Evolutionary conservation across 2,797 vertebrate genomes (phyloP).

Genomic region (Trematomus bernacchii): DNA sequence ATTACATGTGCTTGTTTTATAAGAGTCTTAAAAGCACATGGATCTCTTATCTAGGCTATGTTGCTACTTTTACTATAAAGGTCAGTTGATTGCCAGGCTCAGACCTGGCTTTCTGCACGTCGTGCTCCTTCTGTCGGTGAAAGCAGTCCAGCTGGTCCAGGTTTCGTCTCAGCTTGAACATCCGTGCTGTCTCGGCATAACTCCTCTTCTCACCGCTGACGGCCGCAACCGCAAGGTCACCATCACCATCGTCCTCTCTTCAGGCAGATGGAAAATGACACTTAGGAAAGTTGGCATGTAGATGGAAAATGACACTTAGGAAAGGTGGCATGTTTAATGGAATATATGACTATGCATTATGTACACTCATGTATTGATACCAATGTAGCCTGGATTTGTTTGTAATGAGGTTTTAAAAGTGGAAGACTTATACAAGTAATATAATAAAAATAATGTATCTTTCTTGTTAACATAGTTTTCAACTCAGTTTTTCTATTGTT

Average conservation of each 20-base stretch:
- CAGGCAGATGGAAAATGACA: conserved; percentile 42
- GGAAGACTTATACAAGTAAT: background rate
- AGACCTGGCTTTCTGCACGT: conserved; percentile 86
- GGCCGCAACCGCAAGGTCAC: background rate
- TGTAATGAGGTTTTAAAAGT: background rate
- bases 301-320: conserved; percentile 38
- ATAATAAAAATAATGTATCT: too few species aligned
- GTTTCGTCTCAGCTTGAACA: conserved; percentile 81
- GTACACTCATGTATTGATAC: conserved; percentile 1
- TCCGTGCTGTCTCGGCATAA: conserved; percentile 67
- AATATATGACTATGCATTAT: conserved; percentile 13
- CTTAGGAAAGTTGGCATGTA: conserved; percentile 26
- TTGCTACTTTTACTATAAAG: conserved; percentile 39
- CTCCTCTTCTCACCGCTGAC: conserved; percentile 37
- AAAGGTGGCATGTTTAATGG: conserved; percentile 24
- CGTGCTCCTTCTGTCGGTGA: conserved; percentile 83
- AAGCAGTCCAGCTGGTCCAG: conserved; percentile 81
- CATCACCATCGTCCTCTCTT: conserved; percentile 71
- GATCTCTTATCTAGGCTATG: conserved; percentile 35
- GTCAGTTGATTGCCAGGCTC: conserved; percentile 57
- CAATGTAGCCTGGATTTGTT: background rate
- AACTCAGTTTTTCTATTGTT: too few species aligned
- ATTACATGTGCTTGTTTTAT: too few species aligned
- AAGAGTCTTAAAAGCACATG: conserved; percentile 7
- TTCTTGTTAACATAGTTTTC: too few species aligned